phyloP scores from a whole-genome alignment of 2,113 vertebrate genomes.

The Pavo muticus region DNA sequence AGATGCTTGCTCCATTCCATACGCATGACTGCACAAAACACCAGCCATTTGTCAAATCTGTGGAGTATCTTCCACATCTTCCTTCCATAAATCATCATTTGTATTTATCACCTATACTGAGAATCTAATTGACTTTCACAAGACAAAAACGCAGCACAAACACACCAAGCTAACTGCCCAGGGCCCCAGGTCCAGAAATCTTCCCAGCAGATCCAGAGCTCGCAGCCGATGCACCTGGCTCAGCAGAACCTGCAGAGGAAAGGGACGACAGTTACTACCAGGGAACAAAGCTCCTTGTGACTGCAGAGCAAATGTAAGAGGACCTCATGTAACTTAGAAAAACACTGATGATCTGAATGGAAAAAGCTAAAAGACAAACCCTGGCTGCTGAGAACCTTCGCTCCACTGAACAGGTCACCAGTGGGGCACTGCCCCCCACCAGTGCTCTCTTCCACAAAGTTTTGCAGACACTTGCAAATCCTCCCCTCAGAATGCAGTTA shows the following conservation, averaged over 20 bases:
- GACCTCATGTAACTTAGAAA: fast-evolving
- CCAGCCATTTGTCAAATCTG: not conserved
- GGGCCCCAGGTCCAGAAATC: conserved; percentile 96
- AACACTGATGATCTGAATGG: fast-evolving
- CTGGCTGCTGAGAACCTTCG: not conserved
- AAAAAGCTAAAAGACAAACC: not conserved
- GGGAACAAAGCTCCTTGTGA: not conserved
- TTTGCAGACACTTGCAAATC: fast-evolving
- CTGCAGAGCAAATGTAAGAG: fast-evolving
- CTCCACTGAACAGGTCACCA: not conserved
- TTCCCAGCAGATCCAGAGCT: conserved; percentile 92
- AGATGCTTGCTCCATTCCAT: not conserved
- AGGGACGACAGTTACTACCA: fast-evolving
- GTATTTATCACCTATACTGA: fast-evolving
- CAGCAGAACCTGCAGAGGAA: conserved; percentile 89
- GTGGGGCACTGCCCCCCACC: fast-evolving
- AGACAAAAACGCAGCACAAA: not conserved
- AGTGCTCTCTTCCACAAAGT: fast-evolving
- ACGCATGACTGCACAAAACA: not conserved
- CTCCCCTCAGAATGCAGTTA: not conserved
- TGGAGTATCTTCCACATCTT: not conserved
- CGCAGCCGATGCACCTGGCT: conserved; percentile 96
- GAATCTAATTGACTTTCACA: fast-evolving
- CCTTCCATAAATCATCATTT: not conserved
- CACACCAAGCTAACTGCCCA: conserved; percentile 97